phyloP scores from a whole-genome alignment of 2,888 invertebrate genomes.

The Malacosoma neustria region DNA sequence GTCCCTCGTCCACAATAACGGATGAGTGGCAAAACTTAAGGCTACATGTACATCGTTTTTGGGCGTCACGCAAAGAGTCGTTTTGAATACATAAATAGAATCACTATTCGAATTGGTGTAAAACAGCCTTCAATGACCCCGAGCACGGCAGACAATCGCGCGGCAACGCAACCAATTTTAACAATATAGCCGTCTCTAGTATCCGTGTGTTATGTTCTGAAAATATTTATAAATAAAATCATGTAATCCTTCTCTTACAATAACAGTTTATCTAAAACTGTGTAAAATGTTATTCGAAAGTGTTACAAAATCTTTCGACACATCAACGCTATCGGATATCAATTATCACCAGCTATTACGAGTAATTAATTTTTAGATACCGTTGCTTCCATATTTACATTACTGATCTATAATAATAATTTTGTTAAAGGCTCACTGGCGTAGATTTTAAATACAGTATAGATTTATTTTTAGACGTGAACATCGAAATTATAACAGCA shows the following conservation, averaged over 20 bases:
- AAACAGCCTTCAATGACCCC: slow-evolving; percentile 34
- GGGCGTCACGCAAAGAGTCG: slow-evolving; percentile 34
- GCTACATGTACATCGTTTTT: slow-evolving; percentile 29
- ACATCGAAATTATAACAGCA: no score
- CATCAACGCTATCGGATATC: not conserved
- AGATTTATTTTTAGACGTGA: no score
- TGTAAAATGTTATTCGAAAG: not conserved
- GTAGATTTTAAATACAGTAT: no score
- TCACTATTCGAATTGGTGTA: slow-evolving; percentile 37
- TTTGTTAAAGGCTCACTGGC: no score
- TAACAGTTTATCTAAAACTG: not conserved
- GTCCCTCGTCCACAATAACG: slow-evolving; percentile 3
- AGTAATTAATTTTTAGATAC: not conserved
- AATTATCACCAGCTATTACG: not conserved
- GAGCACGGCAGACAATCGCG: slow-evolving; percentile 22
- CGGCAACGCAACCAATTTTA: not conserved
- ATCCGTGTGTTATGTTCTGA: no score
- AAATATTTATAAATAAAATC: no score
- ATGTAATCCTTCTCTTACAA: not conserved
- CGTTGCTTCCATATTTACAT: not conserved
- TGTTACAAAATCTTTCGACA: not conserved
- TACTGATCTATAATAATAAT: no score
- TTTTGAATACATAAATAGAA: slow-evolving; percentile 40
- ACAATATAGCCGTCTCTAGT: no score
- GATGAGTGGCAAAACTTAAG: slow-evolving; percentile 13